phyloP scores from a whole-genome alignment of 2,888 invertebrate species.

The Girardia tigrina region DNA sequence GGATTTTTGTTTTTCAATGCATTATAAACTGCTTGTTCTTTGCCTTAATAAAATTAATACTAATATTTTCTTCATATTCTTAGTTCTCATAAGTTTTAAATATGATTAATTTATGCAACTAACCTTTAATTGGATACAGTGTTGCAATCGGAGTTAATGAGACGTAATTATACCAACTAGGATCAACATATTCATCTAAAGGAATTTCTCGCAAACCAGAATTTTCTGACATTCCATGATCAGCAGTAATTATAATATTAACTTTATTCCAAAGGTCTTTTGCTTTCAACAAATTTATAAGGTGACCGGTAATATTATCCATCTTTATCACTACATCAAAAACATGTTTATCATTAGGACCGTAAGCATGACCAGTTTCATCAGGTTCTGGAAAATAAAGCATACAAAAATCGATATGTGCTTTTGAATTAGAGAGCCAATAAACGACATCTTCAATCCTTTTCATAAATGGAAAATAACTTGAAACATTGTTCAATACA shows the following conservation, averaged over 20 bases:
- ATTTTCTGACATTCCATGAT: slow-evolving; percentile 30
- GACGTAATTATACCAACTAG: slow-evolving; percentile 38
- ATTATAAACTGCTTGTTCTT: slow-evolving; percentile 38
- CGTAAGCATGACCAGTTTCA: slow-evolving; percentile 29
- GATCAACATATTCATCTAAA: slow-evolving; percentile 18
- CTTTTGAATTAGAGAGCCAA: background rate
- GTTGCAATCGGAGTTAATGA: background rate
- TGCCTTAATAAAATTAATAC: too few relatives aligned
- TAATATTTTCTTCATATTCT: too few relatives aligned
- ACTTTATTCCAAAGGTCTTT: slow-evolving; percentile 10
- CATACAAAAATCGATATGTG: background rate
- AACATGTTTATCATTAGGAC: background rate
- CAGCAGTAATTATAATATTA: slow-evolving; percentile 28
- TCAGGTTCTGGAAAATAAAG: slow-evolving; percentile 32
- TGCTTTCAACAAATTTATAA: background rate
- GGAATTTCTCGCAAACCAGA: background rate
- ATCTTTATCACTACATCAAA: slow-evolving; percentile 13
- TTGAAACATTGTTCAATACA: background rate
- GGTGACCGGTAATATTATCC: slow-evolving; percentile 9
- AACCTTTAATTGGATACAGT: slow-evolving; percentile 36
- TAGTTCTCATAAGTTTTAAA: too few relatives aligned
- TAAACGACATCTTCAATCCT: background rate
- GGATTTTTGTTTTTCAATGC: slow-evolving; percentile 38
- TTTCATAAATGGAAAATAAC: background rate
- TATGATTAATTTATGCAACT: slow-evolving; percentile 39